These are phyloP conservation scores for Malurus elegans DNA, from an alignment of 2,113 vertebrate species.

Conservation along the genomic window DNA sequence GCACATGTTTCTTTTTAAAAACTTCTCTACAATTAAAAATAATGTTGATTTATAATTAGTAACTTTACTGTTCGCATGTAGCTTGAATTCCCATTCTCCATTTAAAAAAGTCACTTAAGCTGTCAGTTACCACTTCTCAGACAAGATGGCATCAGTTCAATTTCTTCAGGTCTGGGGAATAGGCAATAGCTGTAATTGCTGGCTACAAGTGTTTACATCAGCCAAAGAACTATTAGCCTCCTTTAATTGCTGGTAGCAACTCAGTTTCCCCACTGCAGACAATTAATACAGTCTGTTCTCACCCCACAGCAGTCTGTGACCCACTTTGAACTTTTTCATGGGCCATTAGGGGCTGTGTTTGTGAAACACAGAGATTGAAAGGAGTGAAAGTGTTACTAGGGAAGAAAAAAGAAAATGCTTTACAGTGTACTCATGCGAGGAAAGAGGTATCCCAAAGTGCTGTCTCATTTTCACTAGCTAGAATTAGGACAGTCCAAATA, in stretches of 20 bases:
- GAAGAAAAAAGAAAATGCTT: neutral
- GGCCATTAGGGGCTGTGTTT: neutral
- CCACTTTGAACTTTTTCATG: conserved; percentile 35
- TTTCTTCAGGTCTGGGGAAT: conserved; percentile 53
- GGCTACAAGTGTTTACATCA: conserved; percentile 59
- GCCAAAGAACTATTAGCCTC: conserved; percentile 44
- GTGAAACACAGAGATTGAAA: neutral
- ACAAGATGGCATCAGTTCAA: conserved; percentile 65
- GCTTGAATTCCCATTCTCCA: conserved; percentile 52
- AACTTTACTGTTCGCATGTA: conserved; percentile 13
- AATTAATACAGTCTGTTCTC: conserved; percentile 61
- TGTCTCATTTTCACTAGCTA: neutral
- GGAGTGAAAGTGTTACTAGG: neutral
- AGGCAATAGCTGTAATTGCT: conserved; percentile 46
- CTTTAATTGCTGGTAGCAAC: conserved; percentile 63
- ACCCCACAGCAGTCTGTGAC: conserved; percentile 37
- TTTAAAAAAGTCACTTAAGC: conserved; percentile 54
- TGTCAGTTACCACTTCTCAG: conserved; percentile 55
- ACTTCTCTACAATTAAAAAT: neutral
- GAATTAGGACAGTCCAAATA: neutral
- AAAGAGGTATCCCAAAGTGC: neutral
- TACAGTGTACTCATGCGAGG: neutral
- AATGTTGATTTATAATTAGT: conserved; percentile 49
- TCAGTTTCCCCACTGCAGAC: conserved; percentile 27
- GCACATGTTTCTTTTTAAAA: neutral